Evolutionary conservation across 2,797 vertebrate genomes (phyloP).

Genomic region (Thaleichthys pacificus): DNA sequence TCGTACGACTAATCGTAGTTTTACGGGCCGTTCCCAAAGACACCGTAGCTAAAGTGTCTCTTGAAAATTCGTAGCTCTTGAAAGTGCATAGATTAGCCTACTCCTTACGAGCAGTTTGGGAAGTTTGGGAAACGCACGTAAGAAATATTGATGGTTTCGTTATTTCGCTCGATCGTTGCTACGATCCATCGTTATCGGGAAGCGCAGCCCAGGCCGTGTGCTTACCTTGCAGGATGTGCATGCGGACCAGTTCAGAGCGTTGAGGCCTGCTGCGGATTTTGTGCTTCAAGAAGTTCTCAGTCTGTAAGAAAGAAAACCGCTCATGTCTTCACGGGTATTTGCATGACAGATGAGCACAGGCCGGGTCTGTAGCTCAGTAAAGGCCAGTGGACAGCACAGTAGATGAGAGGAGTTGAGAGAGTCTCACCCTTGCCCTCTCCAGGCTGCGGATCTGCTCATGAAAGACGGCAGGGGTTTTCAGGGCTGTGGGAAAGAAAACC

Average conservation of each 20-base stretch:
- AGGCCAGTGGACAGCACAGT: not conserved
- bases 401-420: not conserved
- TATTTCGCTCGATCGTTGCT: no score
- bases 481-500: slow-evolving; percentile 72
- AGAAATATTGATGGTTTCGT: no score
- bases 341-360: not conserved
- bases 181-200: no score
- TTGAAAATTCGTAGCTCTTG: no score
- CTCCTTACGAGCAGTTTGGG: no score
- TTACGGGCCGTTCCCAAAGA: no score
- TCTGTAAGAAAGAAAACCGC: slow-evolving; percentile 70
- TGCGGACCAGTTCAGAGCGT: slow-evolving; percentile 91
- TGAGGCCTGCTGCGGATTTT: slow-evolving; percentile 93
- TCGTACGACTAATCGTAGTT: no score
- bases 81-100: no score
- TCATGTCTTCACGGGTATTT: not conserved
- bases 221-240: slow-evolving; percentile 96
- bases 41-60: no score
- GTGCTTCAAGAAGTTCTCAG: slow-evolving; percentile 95
- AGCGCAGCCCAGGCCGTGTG: slow-evolving; percentile 12
- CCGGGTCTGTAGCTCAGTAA: no score
- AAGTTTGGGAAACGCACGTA: no score
- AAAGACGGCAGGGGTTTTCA: slow-evolving; percentile 94
- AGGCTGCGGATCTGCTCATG: slow-evolving; percentile 95
- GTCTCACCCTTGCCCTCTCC: slow-evolving; percentile 92